A percentile compares a stretch with the other conserved stretches of the same genome.
Conservation (phyloP, 2,113 vertebrate species). For the Pterocles gutturalis region DNA sequence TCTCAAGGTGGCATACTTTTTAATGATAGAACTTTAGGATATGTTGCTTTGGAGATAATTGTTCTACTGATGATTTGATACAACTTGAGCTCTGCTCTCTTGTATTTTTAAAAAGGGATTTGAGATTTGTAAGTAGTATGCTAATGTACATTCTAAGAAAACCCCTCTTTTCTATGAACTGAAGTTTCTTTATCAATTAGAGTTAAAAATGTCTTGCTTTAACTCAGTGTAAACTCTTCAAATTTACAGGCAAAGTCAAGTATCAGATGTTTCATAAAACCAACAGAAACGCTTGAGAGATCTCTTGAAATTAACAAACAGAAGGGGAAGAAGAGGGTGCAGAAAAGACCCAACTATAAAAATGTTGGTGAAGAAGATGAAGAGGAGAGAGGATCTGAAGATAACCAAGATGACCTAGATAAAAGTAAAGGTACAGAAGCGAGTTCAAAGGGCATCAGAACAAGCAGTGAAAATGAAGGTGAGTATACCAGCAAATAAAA, state of each 20-base stretch:
- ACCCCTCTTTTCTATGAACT: not conserved
- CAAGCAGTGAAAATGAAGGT: constrained; percentile 93
- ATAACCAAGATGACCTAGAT: constrained; percentile 78
- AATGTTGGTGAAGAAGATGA: constrained; percentile 97
- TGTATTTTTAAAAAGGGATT: not conserved
- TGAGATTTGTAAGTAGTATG: not conserved
- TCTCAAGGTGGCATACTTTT: not conserved
- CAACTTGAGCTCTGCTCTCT: not conserved
- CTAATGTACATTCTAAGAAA: not conserved
- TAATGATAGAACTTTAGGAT: not conserved
- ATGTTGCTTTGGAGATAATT: not conserved
- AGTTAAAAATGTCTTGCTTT: not conserved
- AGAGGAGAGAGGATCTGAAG: constrained; percentile 87
- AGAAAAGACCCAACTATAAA: constrained; percentile 98
- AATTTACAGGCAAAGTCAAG: constrained; percentile 81
- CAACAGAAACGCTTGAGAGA: constrained; percentile 91
- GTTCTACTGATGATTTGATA: not conserved
- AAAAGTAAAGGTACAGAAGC: constrained; percentile 89
- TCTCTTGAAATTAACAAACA: constrained; percentile 95
- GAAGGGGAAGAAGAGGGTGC: constrained; percentile 88
- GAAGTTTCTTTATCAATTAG: not conserved
- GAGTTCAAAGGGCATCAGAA: constrained; percentile 87
- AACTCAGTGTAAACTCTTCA: not conserved
- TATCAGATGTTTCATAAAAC: constrained; percentile 93
- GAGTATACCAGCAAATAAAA: constrained; percentile 66